These are phyloP conservation scores for Drosophila ficusphila DNA, from an alignment of 1,140 invertebrate species.

Conservation along the genomic window DNA sequence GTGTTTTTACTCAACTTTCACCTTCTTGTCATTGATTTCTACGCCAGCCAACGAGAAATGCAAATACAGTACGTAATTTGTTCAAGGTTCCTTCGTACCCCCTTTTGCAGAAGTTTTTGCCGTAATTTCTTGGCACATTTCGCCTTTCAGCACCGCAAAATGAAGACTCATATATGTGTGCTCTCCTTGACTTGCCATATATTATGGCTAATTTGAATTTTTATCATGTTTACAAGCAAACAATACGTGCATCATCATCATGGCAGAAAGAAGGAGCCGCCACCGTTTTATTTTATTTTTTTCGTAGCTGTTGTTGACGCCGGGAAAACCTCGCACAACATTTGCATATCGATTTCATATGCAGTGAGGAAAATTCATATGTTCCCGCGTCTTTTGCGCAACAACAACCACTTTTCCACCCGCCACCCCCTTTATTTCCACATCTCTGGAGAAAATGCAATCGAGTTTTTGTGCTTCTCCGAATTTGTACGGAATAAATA, in stretches of 20 bases:
- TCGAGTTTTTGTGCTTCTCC: slow-evolving; percentile 47
- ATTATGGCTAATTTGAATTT: slow-evolving; percentile 83
- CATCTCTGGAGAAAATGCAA: slow-evolving; percentile 58
- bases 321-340: slow-evolving; percentile 62
- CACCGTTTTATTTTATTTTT: slow-evolving; percentile 5
- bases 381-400: slow-evolving; percentile 13
- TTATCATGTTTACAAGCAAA: slow-evolving; percentile 83
- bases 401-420: neutral
- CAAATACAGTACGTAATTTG: slow-evolving; percentile 61
- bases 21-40: slow-evolving; percentile 52
- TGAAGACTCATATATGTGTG: slow-evolving; percentile 22
- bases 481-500: slow-evolving; percentile 71
- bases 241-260: slow-evolving; percentile 82
- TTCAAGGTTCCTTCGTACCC: slow-evolving; percentile 54
- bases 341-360: slow-evolving; percentile 83
- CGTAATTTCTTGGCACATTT: slow-evolving; percentile 77
- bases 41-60: slow-evolving; percentile 45
- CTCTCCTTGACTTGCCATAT: slow-evolving; percentile 40
- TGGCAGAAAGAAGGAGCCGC: slow-evolving; percentile 24
- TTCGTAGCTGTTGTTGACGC: slow-evolving; percentile 33
- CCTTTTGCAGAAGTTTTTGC: slow-evolving; percentile 35
- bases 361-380: slow-evolving; percentile 66
- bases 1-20: slow-evolving; percentile 20
- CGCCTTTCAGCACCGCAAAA: slow-evolving; percentile 68
- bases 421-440: neutral